Base-by-base conservation (phyloP, 2,113 vertebrate genomes). In the Rattus rattus region DNA sequence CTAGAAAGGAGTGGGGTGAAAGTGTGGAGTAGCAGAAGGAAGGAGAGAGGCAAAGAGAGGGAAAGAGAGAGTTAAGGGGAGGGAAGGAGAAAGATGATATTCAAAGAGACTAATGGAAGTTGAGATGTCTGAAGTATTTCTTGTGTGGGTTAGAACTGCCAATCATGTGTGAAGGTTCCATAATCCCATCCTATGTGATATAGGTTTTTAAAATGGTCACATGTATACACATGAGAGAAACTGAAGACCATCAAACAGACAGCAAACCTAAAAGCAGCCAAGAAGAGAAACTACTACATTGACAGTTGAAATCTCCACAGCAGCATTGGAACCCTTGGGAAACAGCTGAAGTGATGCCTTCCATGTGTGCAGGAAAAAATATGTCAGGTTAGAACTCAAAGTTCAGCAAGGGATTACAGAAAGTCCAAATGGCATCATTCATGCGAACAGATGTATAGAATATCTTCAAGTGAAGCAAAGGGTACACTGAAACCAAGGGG, bases 301-400 rank as follows among this genome's bases (percentile, higher is more conserved):
- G 96, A 93, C 52, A 96, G 72, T 61, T 95, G 59, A 91, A 61
- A 94, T 75, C 77, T 83, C 69, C 69, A 89, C 72, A 93, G 75
- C 47, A 95, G 92, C 70, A 81, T 5, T 88, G 72, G 56, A 85
- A 96, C 80, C 24, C 13, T 10, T 5, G 9, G 22, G 12, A 52
- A 95, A 86, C 52, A 36, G 5, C 12, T 73, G 43, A 12, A 95
- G 52, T 70, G 79, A 69, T 88, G 72, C 69, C 8, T 92, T 81
- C 88, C 96, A 39, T 92, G 93, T 96, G 75, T 79, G 93, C 69
- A 56, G 70, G 84, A 91, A 96, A 87, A 94, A 96, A 89, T 91
- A 87, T 87, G 30, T 85, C 63, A 88, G 93, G 39, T 92, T 93
- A 96, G 39, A 97, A 73, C 88, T 93, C 69, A 94, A 88, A 90